Base-by-base conservation (phyloP, 2,797 vertebrate genomes). In the Myiotriccus ornatus region DNA sequence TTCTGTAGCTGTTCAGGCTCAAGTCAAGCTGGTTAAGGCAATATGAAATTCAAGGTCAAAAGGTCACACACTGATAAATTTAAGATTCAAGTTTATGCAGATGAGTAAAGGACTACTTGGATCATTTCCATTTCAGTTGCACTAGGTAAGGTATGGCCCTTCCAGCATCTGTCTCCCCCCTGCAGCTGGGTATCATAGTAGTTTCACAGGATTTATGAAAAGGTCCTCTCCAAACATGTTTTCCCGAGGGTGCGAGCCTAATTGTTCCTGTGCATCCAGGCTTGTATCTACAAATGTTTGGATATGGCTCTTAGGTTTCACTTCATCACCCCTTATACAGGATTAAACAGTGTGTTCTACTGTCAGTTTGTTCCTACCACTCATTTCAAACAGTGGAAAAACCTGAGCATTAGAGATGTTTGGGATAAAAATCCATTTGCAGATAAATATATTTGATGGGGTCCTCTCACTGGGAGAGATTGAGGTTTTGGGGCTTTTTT, bases 41-140 rank as follows among this genome's bases (percentile, higher is more conserved):
- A 89, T 65, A 50, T 78, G 69, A 95, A 96, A 91, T 94, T 94
- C 50, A 70, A 87, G 79, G 84, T 96, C 84, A 91, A 89, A 89
- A 94, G 93, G 87, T 75, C 71, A 92, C 84, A 95, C 35, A 60
- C 65, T 92, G 89, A 87, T 94, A 91, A 87, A 93, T 92, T 92
- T 95, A 94, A 92, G 84, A 79, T 89, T 92, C 25, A 68, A 37
- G 78, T 92, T 92, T 91, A 92, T 57, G 81, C 63, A 77, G 35
- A 56, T 35, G 43, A 89, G 22, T 88, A 91, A 93, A 95, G 75
- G 71, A 43, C 92, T 93, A 87, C 55, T 94, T 87, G 93, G 90
- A 91, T 55, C 6, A 3, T 67, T 94, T 93, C 93, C 87, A 95
- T 65, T 93, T 91, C 65, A 84, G 73, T 89, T 4, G 6, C 21